A percentile compares a stretch with the other conserved stretches of the same genome.
Conservation (phyloP, 2,888 invertebrate genomes). For the Bombyx huttoni region DNA sequence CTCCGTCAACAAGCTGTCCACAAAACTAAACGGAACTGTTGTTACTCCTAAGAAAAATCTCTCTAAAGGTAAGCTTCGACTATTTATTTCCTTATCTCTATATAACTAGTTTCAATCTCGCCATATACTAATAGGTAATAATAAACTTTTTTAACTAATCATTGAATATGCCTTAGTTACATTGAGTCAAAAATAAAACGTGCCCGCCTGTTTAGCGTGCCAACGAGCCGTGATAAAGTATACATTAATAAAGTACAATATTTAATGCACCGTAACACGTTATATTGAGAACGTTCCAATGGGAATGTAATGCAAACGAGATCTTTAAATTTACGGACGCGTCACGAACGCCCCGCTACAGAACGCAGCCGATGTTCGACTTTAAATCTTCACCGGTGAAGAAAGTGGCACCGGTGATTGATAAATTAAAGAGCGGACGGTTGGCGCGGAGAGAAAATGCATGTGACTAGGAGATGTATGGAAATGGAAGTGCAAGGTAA, state of each 20-base stretch:
- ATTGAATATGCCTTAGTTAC: neutral
- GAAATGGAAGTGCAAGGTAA: too few species aligned
- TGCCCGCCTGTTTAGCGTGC: neutral
- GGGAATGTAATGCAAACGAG: neutral
- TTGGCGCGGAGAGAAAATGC: too few species aligned
- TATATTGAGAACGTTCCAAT: neutral
- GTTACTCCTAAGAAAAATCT: constrained; percentile 32
- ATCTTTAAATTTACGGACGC: neutral
- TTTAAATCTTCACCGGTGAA: neutral
- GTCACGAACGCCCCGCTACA: neutral
- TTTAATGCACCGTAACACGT: neutral
- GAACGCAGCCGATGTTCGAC: neutral
- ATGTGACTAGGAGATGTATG: too few species aligned
- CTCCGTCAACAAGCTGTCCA: constrained; percentile 30
- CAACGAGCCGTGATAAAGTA: neutral
- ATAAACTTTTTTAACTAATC: too few species aligned
- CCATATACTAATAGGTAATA: too few species aligned
- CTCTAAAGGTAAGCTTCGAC: constrained; percentile 33
- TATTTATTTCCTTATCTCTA: too few species aligned
- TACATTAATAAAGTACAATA: neutral
- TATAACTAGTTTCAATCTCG: too few species aligned
- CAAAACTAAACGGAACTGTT: constrained; percentile 44
- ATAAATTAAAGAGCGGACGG: too few species aligned
- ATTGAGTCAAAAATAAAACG: neutral
- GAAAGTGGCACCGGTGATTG: too few species aligned